Percentiles rank a stretch among this genome's conserved stretches.
Evolutionary conservation across 2,888 invertebrate species (phyloP).

Genomic region (Scaptomyza reducta): DNA sequence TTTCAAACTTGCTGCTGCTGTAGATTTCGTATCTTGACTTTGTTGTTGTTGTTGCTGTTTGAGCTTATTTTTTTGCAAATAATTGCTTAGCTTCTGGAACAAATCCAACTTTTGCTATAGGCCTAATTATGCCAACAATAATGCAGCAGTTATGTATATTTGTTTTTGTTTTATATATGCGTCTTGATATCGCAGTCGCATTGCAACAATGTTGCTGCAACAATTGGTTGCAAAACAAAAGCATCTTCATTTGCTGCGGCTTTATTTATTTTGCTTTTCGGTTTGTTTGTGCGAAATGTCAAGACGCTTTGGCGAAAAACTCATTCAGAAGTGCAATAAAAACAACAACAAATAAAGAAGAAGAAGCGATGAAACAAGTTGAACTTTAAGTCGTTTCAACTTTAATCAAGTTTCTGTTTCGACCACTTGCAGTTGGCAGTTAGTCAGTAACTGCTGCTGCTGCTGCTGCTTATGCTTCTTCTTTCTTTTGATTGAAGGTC

Average conservation of each 20-base stretch:
- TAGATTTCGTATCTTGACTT: conserved; percentile 23
- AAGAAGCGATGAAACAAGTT: conserved; percentile 61
- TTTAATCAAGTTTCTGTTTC: conserved; percentile 67
- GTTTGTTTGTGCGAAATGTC: conserved; percentile 71
- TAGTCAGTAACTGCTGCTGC: conserved; percentile 22
- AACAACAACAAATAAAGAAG: conserved; percentile 22
- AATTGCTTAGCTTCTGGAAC: conserved; percentile 26
- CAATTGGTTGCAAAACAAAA: conserved; percentile 70
- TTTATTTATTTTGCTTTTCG: conserved; percentile 9
- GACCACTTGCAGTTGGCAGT: conserved; percentile 28
- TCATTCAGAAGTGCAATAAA: conserved; percentile 62
- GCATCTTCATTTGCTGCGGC: conserved; percentile 38
- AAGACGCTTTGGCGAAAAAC: conserved; percentile 62
- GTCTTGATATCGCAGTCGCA: conserved; percentile 6
- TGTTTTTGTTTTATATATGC: conserved; percentile 30
- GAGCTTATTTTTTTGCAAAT: conserved; percentile 2
- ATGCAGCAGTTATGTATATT: conserved; percentile 20
- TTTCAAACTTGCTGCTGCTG: conserved; percentile 22
- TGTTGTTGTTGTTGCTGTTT: conserved; percentile 1
- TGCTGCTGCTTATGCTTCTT: conserved; percentile 27
- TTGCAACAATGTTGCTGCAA: conserved; percentile 57
- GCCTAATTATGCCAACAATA: conserved; percentile 52
- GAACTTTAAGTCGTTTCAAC: conserved; percentile 64
- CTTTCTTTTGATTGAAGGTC: conserved; percentile 63
- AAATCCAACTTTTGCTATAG: conserved; percentile 4